These are phyloP conservation scores for Laothoe populi DNA, from an alignment of 2,888 invertebrate species.

Conservation along the genomic window DNA sequence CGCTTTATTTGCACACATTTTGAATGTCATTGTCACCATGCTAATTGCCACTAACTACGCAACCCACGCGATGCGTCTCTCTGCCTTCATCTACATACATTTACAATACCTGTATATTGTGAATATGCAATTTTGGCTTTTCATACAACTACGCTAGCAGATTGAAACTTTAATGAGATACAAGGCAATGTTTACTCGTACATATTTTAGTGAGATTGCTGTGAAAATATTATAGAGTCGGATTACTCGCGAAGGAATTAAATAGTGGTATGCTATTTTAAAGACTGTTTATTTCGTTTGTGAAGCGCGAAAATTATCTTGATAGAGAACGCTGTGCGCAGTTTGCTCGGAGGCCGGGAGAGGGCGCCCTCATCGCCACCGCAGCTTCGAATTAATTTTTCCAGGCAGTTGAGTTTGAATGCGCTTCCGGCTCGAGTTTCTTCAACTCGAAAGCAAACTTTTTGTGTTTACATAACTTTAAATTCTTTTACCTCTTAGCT, in stretches of 20 bases:
- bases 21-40: constrained; percentile 80
- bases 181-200: constrained; percentile 43
- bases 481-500: constrained; percentile 76
- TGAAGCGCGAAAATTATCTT: constrained; percentile 62
- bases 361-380: constrained; percentile 56
- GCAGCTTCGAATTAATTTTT: constrained; percentile 80
- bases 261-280: constrained; percentile 54
- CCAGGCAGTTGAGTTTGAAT: constrained; percentile 82
- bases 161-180: constrained; percentile 51
- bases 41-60: constrained; percentile 67
- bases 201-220: constrained; percentile 18
- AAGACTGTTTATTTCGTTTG: constrained; percentile 59
- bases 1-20: constrained; percentile 77
- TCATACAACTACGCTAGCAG: constrained; percentile 37
- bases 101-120: constrained; percentile 50
- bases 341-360: constrained; percentile 41
- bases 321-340: constrained; percentile 52
- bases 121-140: constrained; percentile 49
- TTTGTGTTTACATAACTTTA: constrained; percentile 81
- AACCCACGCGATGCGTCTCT: constrained; percentile 42
- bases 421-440: constrained; percentile 77
- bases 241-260: constrained; percentile 42
- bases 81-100: constrained; percentile 42
- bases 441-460: constrained; percentile 80
- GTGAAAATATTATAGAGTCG: constrained; percentile 2